Evolutionary conservation across 2,113 vertebrate genomes (phyloP).

Genomic region (Prietella phreatophila): DNA sequence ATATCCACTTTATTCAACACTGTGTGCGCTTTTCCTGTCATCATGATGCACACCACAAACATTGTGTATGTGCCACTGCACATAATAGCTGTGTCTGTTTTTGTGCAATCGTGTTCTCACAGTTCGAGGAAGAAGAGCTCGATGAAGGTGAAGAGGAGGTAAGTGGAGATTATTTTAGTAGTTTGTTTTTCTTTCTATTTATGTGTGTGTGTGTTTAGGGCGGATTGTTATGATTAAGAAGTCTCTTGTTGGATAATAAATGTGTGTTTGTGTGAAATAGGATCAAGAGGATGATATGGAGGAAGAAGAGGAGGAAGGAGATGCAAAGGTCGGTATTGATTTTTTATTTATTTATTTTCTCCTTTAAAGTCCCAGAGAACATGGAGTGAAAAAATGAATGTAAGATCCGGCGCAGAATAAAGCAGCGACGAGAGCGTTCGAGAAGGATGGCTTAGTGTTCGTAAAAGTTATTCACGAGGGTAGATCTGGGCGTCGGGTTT

Average conservation of each 20-base stretch:
- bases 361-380: background rate
- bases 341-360: too few species aligned
- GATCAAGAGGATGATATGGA: conserved; percentile 90
- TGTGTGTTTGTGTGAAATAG: conserved; percentile 65
- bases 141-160: conserved; percentile 98
- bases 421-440: background rate
- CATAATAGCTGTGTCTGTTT: background rate
- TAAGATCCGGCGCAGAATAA: too few species aligned
- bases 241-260: conserved; percentile 11
- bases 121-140: conserved; percentile 94
- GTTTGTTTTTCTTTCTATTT: background rate
- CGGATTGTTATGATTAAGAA: too few species aligned
- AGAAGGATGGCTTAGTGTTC: background rate
- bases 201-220: background rate
- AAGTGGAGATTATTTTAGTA: conserved; percentile 48
- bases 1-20: background rate
- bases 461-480: background rate
- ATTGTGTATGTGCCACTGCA: background rate
- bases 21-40: background rate
- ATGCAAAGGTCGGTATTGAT: conserved; percentile 78
- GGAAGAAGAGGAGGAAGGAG: conserved; percentile 89
- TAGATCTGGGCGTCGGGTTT: background rate
- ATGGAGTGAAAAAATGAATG: background rate
- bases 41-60: background rate
- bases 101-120: conserved; percentile 46